A percentile compares a stretch with the other conserved stretches of the same genome.
phyloP scores from a whole-genome alignment of 2,888 invertebrate species.

The Oscheius sp. region DNA sequence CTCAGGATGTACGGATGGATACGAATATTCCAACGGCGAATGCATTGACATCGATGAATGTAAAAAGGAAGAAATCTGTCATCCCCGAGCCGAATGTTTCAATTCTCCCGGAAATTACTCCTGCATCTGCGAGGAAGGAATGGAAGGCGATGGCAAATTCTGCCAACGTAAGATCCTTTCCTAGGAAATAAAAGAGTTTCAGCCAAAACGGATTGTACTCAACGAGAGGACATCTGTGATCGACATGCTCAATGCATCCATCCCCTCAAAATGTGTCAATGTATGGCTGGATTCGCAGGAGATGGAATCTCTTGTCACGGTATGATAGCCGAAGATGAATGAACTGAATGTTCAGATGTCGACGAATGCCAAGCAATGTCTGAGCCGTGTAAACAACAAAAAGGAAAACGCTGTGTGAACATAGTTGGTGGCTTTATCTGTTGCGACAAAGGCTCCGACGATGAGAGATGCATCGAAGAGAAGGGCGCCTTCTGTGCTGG shows the following conservation, averaged over 20 bases:
- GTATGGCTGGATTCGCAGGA: constrained; percentile 63
- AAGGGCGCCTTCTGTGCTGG: constrained; percentile 64
- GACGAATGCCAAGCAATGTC: constrained; percentile 65
- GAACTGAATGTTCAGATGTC: constrained; percentile 53
- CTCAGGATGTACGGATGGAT: constrained; percentile 56
- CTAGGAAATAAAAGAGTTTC: constrained; percentile 31
- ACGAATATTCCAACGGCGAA: constrained; percentile 42
- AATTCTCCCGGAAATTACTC: constrained; percentile 60
- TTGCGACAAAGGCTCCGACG: constrained; percentile 67
- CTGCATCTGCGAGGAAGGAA: constrained; percentile 64
- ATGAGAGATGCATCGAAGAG: constrained; percentile 62
- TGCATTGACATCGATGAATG: constrained; percentile 64
- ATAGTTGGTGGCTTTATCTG: constrained; percentile 70
- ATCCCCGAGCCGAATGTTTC: constrained; percentile 55
- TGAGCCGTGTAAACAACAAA: constrained; percentile 53
- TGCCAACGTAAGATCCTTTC: constrained; percentile 55
- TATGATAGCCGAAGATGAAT: constrained; percentile 6
- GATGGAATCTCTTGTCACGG: constrained; percentile 64
- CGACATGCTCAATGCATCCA: constrained; percentile 62
- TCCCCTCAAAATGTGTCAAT: constrained; percentile 60
- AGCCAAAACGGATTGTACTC: constrained; percentile 61
- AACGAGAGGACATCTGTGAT: constrained; percentile 61
- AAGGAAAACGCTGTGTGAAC: constrained; percentile 62
- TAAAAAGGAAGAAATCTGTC: constrained; percentile 34
- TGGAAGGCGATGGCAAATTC: constrained; percentile 58